Conservation (phyloP, 1,140 invertebrate species). For the Plutomurus gul region DNA sequence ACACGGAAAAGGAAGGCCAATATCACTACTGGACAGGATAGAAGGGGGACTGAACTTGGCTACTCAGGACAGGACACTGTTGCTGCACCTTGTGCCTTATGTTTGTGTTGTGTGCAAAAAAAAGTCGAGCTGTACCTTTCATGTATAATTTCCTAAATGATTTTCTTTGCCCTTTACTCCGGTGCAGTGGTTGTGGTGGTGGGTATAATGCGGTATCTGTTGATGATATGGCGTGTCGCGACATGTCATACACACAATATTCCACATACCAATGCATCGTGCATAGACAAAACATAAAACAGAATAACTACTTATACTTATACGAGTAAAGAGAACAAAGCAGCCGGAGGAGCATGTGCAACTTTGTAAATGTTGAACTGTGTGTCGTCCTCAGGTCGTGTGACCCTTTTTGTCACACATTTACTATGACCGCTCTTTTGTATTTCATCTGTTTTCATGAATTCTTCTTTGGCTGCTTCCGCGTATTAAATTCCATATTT, state of each 20-base stretch:
- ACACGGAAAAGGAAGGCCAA: background rate
- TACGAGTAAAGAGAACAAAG: background rate
- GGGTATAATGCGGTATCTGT: background rate
- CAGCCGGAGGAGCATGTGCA: slow-evolving; percentile 23
- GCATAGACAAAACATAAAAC: slow-evolving; percentile 23
- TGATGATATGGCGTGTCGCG: background rate
- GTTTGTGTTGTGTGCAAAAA: slow-evolving; percentile 12
- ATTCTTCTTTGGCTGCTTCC: background rate
- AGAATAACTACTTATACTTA: background rate
- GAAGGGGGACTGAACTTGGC: background rate
- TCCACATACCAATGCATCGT: too few species aligned
- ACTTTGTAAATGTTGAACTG: slow-evolving; percentile 2
- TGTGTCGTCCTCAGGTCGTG: slow-evolving; percentile 22
- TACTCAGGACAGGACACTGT: background rate
- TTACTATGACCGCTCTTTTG: slow-evolving; percentile 24
- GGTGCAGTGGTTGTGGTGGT: background rate
- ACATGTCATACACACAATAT: slow-evolving; percentile 5
- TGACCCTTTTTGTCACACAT: slow-evolving; percentile 9
- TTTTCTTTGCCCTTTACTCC: background rate
- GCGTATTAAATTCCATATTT: slow-evolving; percentile 11
- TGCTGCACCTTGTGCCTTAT: slow-evolving; percentile 10
- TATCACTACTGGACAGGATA: too few species aligned
- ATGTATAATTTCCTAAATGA: too few species aligned
- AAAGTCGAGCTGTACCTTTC: background rate
- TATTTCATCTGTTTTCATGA: slow-evolving; percentile 14